phyloP scores from a whole-genome alignment of 2,113 vertebrate genomes.

The Coryphaenoides rupestris region DNA sequence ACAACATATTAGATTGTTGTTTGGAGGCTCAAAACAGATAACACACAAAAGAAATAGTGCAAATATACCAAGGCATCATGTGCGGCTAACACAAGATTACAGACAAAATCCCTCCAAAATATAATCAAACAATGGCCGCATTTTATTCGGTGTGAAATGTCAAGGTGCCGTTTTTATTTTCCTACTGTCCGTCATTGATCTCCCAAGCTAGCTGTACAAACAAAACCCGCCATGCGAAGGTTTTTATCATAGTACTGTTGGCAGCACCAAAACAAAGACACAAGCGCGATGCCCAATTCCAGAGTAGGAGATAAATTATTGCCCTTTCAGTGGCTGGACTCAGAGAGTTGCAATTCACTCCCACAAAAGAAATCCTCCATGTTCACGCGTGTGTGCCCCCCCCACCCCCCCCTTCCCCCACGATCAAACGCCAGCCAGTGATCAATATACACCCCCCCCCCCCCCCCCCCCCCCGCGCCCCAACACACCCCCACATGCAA shows the following conservation, averaged over 20 bases:
- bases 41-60: no score
- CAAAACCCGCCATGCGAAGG: not conserved
- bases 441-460: slow-evolving; percentile 64
- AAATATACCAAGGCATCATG: no score
- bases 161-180: no score
- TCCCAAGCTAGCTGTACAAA: not conserved
- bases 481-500: slow-evolving; percentile 35
- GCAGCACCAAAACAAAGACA: no score
- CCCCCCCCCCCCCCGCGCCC: not conserved
- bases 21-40: no score
- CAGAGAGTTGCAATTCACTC: slow-evolving; percentile 43
- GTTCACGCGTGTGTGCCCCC: slow-evolving; percentile 39
- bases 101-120: no score
- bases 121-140: no score
- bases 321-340: slow-evolving; percentile 54
- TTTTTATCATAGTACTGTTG: no score
- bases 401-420: slow-evolving; percentile 39
- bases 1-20: no score
- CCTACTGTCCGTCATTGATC: not conserved
- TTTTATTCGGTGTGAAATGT: no score
- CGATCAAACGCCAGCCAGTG: slow-evolving; percentile 59
- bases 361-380: slow-evolving; percentile 34
- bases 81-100: no score
- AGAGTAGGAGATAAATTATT: slow-evolving; percentile 7
- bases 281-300: no score